Conservation (phyloP, 2,888 invertebrate genomes). For the Crematogaster levior region DNA sequence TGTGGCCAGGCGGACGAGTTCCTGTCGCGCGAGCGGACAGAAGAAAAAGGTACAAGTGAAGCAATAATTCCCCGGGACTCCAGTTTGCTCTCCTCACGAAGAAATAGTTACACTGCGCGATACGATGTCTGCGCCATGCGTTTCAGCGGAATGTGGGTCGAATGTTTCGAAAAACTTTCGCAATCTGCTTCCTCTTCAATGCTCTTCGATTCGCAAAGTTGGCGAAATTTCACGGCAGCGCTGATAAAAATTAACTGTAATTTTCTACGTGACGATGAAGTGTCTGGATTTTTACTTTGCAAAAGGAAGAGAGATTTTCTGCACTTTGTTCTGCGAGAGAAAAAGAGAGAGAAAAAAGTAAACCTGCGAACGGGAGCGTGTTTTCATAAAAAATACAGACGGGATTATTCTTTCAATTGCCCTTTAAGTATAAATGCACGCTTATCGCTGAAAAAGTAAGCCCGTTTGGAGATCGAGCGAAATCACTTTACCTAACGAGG, state of each 20-base stretch:
- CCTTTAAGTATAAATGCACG: conserved; percentile 1
- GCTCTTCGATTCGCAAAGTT: conserved; percentile 8
- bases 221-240: conserved; percentile 11
- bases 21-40: conserved; percentile 4
- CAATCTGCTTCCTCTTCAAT: conserved; percentile 7
- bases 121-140: conserved; percentile 10
- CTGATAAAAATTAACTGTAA: conserved; percentile 30
- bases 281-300: conserved; percentile 11
- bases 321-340: neutral
- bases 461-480: conserved; percentile 20
- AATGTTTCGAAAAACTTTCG: conserved; percentile 31
- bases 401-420: conserved; percentile 31
- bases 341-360: neutral
- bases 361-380: neutral
- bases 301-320: neutral
- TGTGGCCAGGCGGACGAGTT: neutral
- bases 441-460: conserved; percentile 24
- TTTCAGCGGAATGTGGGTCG: conserved; percentile 18
- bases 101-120: conserved; percentile 15
- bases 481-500: conserved; percentile 2
- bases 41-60: conserved; percentile 16
- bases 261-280: conserved; percentile 3
- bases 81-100: neutral
- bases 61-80: conserved; percentile 19
- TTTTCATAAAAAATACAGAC: conserved; percentile 20